A percentile compares a stretch with the other conserved stretches of the same genome.
Evolutionary conservation across 2,888 invertebrate genomes (phyloP).

Genomic region (Andrena bucephala): DNA sequence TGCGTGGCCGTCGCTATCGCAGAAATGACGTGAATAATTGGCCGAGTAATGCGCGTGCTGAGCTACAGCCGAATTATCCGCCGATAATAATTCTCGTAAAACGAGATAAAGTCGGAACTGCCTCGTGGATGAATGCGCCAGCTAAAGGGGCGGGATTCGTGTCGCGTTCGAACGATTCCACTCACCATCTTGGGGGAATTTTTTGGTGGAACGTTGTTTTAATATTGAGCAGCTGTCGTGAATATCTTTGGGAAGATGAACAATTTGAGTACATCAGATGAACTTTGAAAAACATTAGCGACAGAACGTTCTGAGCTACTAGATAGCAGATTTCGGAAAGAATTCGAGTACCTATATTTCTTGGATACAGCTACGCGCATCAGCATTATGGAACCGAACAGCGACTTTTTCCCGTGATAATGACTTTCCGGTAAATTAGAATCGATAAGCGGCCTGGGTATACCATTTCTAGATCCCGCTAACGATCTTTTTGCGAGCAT

Average conservation of each 20-base stretch:
- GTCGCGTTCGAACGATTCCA: background rate
- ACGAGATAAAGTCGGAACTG: constrained; percentile 40
- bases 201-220: background rate
- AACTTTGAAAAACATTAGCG: no score
- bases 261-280: no score
- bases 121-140: constrained; percentile 9
- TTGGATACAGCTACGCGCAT: background rate
- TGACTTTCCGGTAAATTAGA: constrained; percentile 75
- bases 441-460: constrained; percentile 70
- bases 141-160: constrained; percentile 15
- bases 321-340: no score
- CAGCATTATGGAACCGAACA: constrained; percentile 22
- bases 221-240: background rate
- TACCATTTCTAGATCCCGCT: constrained; percentile 67
- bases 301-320: no score
- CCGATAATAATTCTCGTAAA: constrained; percentile 33
- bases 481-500: constrained; percentile 70
- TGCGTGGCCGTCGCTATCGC: constrained; percentile 23
- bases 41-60: constrained; percentile 30
- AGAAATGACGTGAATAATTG: constrained; percentile 37
- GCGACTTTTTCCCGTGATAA: constrained; percentile 64
- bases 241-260: no score
- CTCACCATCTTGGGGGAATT: no score
- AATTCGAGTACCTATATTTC: no score
- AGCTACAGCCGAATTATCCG: constrained; percentile 16